phyloP scores from a whole-genome alignment of 1,140 invertebrate species.

The Lamellibrachia luymesi region DNA sequence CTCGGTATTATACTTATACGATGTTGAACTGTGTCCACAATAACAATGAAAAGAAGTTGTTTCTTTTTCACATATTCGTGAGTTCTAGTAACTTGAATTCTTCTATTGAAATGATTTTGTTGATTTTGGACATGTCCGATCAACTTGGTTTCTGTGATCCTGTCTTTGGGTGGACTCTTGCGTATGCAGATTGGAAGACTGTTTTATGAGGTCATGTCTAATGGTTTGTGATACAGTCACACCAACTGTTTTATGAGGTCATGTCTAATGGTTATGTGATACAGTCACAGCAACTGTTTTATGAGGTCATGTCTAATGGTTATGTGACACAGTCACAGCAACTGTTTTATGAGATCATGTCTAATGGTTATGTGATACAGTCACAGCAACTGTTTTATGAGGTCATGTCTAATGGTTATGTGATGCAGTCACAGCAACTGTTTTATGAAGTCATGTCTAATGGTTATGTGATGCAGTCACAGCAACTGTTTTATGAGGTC shows the following conservation, averaged over 20 bases:
- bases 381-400: not conserved
- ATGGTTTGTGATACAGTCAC: not conserved
- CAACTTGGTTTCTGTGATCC: not conserved
- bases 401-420: not conserved
- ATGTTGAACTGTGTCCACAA: not conserved
- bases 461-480: not conserved
- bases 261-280: not conserved
- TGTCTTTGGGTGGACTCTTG: not conserved
- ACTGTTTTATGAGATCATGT: not conserved
- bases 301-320: not conserved
- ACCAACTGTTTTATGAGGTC: not conserved
- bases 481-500: not conserved
- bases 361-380: not conserved
- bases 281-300: not conserved
- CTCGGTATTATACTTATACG: not conserved
- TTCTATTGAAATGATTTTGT: not conserved
- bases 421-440: not conserved
- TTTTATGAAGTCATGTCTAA: not conserved
- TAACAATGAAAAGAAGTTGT: not conserved
- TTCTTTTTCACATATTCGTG: not conserved
- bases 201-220: not conserved
- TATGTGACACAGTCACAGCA: not conserved
- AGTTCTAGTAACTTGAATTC: not conserved
- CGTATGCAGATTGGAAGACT: not conserved
- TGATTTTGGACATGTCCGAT: too few species aligned